These are phyloP conservation scores for Acrocephalus kingi DNA, from an alignment of 2,113 vertebrate species.

Conservation along the genomic window DNA sequence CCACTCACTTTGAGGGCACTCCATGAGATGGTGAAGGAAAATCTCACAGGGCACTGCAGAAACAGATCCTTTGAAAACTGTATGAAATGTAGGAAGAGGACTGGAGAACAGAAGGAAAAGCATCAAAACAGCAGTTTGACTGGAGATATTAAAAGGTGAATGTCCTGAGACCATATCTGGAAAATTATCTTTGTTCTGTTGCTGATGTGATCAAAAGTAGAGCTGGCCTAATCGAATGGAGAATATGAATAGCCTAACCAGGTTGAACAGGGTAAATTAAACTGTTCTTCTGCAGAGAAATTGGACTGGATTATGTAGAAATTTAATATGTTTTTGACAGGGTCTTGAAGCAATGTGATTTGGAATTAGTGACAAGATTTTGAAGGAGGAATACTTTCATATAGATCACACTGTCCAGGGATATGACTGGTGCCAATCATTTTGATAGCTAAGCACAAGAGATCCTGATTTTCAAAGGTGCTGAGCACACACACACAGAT, in stretches of 20 bases:
- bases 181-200: background rate
- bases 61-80: slow-evolving; percentile 17
- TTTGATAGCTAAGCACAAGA: slow-evolving; percentile 30
- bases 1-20: background rate
- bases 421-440: slow-evolving; percentile 12
- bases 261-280: slow-evolving; percentile 10
- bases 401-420: background rate
- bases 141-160: slow-evolving; percentile 2
- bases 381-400: slow-evolving; percentile 38
- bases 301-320: background rate
- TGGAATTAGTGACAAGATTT: slow-evolving; percentile 50
- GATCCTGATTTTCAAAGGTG: slow-evolving; percentile 34
- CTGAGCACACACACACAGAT: background rate
- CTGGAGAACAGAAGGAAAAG: background rate
- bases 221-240: background rate
- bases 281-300: slow-evolving; percentile 13
- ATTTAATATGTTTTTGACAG: slow-evolving; percentile 40
- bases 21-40: background rate
- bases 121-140: background rate
- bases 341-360: slow-evolving; percentile 7
- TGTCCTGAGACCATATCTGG: background rate
- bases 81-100: slow-evolving; percentile 6
- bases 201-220: slow-evolving; percentile 20
- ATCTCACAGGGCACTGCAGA: background rate
- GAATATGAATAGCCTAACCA: background rate